phyloP scores from a whole-genome alignment of 2,888 invertebrate species.

The Drosophila limbata region DNA sequence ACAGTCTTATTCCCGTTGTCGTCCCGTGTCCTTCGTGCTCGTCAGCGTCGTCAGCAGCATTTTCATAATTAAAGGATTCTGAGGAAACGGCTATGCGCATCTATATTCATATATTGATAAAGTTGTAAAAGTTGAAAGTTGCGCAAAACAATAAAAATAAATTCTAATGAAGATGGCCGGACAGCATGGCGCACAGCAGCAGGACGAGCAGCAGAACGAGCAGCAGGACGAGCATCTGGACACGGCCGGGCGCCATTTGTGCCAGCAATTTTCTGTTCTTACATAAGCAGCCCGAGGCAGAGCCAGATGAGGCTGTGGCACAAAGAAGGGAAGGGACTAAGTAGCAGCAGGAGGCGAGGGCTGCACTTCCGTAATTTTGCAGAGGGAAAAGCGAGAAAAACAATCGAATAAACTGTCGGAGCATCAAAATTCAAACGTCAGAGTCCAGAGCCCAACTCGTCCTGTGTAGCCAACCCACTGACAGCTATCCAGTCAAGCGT shows the following conservation, averaged over 20 bases:
- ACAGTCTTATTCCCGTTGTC: background rate
- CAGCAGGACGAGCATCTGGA: slow-evolving; percentile 18
- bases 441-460: slow-evolving; percentile 20
- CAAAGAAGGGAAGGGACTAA: background rate
- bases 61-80: slow-evolving; percentile 75
- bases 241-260: slow-evolving; percentile 71
- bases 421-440: slow-evolving; percentile 82
- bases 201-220: background rate
- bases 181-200: slow-evolving; percentile 71
- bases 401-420: slow-evolving; percentile 82
- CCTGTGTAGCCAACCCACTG: slow-evolving; percentile 61
- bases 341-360: slow-evolving; percentile 34
- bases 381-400: slow-evolving; percentile 78
- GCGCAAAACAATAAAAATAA: slow-evolving; percentile 80
- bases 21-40: slow-evolving; percentile 14
- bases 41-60: slow-evolving; percentile 39
- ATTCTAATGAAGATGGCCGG: slow-evolving; percentile 79
- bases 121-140: slow-evolving; percentile 82
- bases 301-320: slow-evolving; percentile 36
- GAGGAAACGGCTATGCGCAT: slow-evolving; percentile 58
- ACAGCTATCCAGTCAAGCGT: slow-evolving; percentile 83
- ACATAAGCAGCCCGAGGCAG: slow-evolving; percentile 56
- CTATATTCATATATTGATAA: slow-evolving; percentile 81
- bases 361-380: slow-evolving; percentile 81
- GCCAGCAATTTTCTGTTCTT: slow-evolving; percentile 77